Evolutionary conservation across 1,140 invertebrate genomes (phyloP).

Genomic region (Trissolcus basalis): DNA sequence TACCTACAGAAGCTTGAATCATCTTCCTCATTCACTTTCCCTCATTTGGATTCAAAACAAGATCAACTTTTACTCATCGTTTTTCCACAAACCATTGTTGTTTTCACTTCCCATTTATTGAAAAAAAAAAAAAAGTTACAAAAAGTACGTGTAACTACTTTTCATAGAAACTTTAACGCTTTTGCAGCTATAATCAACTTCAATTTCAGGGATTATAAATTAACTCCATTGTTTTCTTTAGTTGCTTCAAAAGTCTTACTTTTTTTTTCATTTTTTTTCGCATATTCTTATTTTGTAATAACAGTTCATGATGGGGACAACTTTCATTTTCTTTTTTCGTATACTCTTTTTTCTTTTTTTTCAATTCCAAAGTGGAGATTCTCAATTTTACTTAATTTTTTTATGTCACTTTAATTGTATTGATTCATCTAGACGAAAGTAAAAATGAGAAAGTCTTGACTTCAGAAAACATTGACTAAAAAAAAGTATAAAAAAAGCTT

Average conservation of each 20-base stretch:
- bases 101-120: background rate
- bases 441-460: background rate
- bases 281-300: background rate
- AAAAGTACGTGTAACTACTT: too few relatives aligned
- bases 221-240: too few relatives aligned
- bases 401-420: background rate
- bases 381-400: too few relatives aligned
- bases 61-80: too few relatives aligned
- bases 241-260: background rate
- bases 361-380: too few relatives aligned
- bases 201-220: too few relatives aligned
- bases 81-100: background rate
- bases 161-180: too few relatives aligned
- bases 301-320: background rate
- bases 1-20: constrained; percentile 8
- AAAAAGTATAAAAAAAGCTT: constrained; percentile 26
- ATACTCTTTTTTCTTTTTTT: background rate
- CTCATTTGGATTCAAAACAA: background rate
- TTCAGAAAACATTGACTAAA: constrained; percentile 9
- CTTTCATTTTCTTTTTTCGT: background rate
- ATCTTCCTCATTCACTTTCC: too few relatives aligned
- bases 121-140: too few relatives aligned
- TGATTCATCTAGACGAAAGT: too few relatives aligned
- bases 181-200: too few relatives aligned
- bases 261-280: background rate